A percentile compares a stretch with the other conserved stretches of the same genome.
phyloP scores from a whole-genome alignment of 23 tunicate genomes.

The Phallusia fumigata region DNA sequence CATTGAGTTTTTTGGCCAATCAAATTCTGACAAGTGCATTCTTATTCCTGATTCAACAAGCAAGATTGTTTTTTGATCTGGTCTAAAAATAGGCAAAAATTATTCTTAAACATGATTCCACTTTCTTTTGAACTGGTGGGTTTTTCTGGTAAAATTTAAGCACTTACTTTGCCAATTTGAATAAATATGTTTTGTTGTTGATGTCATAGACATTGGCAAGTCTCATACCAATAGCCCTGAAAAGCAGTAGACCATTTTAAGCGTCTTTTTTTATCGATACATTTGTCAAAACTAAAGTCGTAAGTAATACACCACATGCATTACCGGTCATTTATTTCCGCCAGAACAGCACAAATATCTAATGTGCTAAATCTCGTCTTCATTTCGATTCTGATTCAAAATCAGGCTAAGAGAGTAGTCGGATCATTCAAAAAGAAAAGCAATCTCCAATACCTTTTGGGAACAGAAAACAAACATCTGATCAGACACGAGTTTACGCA shows the following conservation, averaged over 20 bases:
- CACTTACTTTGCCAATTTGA: conserved; percentile 75
- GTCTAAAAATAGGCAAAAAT: conserved; percentile 23
- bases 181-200: conserved; percentile 85
- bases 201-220: conserved; percentile 90
- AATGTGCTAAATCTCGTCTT: conserved; percentile 80
- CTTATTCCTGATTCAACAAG: conserved; percentile 91
- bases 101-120: no score
- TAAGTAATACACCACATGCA: neutral
- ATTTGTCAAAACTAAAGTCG: neutral
- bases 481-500: no score
- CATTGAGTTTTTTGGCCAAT: conserved; percentile 96
- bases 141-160: neutral
- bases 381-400: conserved; percentile 20
- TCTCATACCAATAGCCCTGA: conserved; percentile 73
- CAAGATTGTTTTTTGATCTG: conserved; percentile 66
- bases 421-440: no score
- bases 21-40: conserved; percentile 89
- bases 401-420: no score
- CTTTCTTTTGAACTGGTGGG: no score
- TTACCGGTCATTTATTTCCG: conserved; percentile 82
- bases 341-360: conserved; percentile 76
- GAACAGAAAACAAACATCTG: no score
- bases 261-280: no score
- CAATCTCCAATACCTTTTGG: no score
- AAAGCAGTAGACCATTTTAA: no score